Percentiles rank a stretch among this genome's conserved stretches.
phyloP scores from a whole-genome alignment of 2,888 invertebrate genomes.

The Hetaerina titia region DNA sequence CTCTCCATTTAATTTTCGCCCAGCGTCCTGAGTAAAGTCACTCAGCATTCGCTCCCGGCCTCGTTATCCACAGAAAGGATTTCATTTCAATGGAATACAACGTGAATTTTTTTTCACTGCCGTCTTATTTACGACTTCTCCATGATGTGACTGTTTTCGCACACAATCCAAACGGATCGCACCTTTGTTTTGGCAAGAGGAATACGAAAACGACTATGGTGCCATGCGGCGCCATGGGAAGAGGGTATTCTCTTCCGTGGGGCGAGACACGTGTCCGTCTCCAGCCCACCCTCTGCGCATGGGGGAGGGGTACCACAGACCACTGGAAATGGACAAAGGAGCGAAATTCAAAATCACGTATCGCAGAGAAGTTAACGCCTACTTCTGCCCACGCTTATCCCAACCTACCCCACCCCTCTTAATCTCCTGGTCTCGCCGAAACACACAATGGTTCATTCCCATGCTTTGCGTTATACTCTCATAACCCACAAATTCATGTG shows the following conservation, averaged over 20 bases:
- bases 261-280: background rate
- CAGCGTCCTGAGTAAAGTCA: background rate
- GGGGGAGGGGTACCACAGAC: background rate
- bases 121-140: background rate
- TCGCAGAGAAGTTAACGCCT: background rate
- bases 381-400: background rate
- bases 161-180: constrained; percentile 11
- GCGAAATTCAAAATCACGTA: constrained; percentile 40
- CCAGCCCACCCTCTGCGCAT: background rate
- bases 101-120: background rate
- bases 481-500: background rate
- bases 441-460: constrained; percentile 44
- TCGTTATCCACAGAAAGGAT: background rate
- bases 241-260: background rate
- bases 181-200: constrained; percentile 58
- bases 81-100: background rate
- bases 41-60: background rate
- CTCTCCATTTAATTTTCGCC: background rate
- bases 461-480: background rate
- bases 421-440: background rate
- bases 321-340: constrained; percentile 19
- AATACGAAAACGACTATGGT: background rate
- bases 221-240: background rate
- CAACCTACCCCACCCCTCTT: background rate
- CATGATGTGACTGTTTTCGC: background rate